Evolutionary conservation across 2,113 vertebrate species (phyloP), one percentile per base, ranked within the genome.

Genomic region (Colossoma macropomum): DNA sequence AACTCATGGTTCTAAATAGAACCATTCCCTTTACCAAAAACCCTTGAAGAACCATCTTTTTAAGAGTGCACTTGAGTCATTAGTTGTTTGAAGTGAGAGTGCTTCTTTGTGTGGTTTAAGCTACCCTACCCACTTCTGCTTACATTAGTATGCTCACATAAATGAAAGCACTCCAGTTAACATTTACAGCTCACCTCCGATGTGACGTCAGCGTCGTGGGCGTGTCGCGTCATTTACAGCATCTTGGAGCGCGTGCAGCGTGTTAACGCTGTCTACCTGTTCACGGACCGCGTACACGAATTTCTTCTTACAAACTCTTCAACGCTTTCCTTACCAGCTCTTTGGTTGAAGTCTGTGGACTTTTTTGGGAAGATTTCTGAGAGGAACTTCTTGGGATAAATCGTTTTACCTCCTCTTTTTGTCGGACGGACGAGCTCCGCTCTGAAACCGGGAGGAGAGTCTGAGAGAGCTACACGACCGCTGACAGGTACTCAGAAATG

Each of bases 171-270:
- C 6, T 11, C 5, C 41, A 45, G 5, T 45, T 45, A 4, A 45
- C 10, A 9, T 45, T 45, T 45, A 9, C 10, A 11, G 41, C 4
- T 45, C 50, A 52, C 50, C 23, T 52, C 13, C 50, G 21, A 6
- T 17, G 54, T 65, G 66, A 56, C 75, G 66, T 62, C 54, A 83
- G 9, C 10, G 9, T 3, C 21, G 28, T 63, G 66, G 81, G 81
- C 66, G 81, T 62, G 74, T 38, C 27, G 0, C 32, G 2, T 52
- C 17, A 16, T 52, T 60, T 66, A 70, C 62, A 60, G 66, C 32
- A 41, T 56, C 27, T 56, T 32, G 15, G 56, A 52, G 66, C 60
- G 48, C 48, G 76, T n/a, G 27, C 7, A 16, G 63, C 15, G 28
- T 3, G 15, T 16, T 32, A 16, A 66, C 63, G 17, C 16, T 3